Percentiles rank a stretch among this genome's conserved stretches.
Evolutionary conservation across 64 coral and sea anemone genomes (phyloP).

Genomic region (Montipora sp.): DNA sequence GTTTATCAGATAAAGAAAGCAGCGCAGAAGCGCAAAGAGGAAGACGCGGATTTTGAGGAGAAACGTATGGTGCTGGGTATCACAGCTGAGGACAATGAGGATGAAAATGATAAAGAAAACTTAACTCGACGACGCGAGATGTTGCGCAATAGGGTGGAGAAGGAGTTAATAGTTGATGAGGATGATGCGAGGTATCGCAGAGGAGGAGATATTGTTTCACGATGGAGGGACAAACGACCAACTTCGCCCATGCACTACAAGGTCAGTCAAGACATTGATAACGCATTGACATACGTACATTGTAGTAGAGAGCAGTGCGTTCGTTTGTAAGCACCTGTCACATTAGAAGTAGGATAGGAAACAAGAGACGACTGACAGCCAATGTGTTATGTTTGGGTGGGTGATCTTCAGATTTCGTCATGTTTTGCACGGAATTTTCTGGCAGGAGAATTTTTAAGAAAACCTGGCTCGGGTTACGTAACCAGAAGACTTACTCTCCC

Average conservation of each 20-base stretch:
- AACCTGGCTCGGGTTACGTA: too few relatives aligned
- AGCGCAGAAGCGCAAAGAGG: constrained; percentile 83
- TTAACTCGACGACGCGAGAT: constrained; percentile 63
- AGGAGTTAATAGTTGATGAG: constrained; percentile 61
- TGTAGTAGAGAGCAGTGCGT: too few relatives aligned
- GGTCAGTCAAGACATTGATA: constrained; percentile 15
- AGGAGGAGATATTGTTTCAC: constrained; percentile 37
- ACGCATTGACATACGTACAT: too few relatives aligned
- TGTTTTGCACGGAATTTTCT: not conserved
- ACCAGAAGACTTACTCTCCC: too few relatives aligned
- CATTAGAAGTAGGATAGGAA: too few relatives aligned
- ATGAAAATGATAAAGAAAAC: constrained; percentile 94
- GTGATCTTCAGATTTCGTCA: not conserved
- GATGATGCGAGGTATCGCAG: constrained; percentile 17
- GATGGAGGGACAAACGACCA: constrained; percentile 72
- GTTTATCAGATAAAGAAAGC: constrained; percentile 77
- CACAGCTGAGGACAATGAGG: constrained; percentile 77
- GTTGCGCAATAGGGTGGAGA: constrained; percentile 62
- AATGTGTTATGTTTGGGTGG: too few relatives aligned
- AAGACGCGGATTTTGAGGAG: constrained; percentile 93
- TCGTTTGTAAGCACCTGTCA: too few relatives aligned
- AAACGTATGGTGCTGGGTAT: constrained; percentile 90
- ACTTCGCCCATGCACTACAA: constrained; percentile 37
- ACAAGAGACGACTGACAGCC: too few relatives aligned
- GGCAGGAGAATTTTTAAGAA: too few relatives aligned